Conservation (phyloP, 2,797 vertebrate genomes). For the Amblyraja radiata region DNA sequence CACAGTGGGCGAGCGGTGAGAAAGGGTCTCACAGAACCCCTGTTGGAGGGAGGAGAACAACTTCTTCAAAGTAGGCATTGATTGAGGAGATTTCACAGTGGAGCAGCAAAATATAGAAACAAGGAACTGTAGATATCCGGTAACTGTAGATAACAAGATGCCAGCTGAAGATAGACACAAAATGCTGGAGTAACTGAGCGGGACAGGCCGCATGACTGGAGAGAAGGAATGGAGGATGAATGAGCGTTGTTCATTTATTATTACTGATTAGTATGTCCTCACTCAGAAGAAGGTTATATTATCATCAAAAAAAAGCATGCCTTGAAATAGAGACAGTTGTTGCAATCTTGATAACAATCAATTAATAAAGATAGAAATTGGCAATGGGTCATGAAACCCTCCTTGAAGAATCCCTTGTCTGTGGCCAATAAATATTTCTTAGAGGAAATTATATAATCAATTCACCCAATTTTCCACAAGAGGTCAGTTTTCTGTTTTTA, state of each 20-base stretch:
- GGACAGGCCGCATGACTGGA: no score
- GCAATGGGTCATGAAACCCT: not conserved
- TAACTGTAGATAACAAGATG: not conserved
- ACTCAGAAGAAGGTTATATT: not conserved
- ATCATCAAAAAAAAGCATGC: not conserved
- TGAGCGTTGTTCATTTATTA: not conserved
- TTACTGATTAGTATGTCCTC: not conserved
- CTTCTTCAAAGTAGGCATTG: no score
- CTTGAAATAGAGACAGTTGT: not conserved
- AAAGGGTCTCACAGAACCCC: no score
- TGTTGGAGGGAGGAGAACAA: no score
- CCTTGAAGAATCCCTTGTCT: not conserved
- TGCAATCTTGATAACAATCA: not conserved
- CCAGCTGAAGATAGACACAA: no score
- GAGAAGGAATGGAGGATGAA: no score
- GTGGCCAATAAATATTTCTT: not conserved
- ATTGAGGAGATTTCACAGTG: no score
- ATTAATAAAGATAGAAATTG: not conserved
- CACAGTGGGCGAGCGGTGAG: no score
- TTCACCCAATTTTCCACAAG: conserved; percentile 25
- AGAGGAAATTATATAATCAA: not conserved
- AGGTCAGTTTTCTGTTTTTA: conserved; percentile 11
- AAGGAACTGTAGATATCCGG: no score
- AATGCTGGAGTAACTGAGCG: no score
- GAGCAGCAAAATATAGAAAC: no score